A percentile compares a stretch with the other conserved stretches of the same genome.
These are phyloP conservation scores for Dinomys branickii DNA, from an alignment of 2,113 vertebrate genomes.

Conservation along the genomic window DNA sequence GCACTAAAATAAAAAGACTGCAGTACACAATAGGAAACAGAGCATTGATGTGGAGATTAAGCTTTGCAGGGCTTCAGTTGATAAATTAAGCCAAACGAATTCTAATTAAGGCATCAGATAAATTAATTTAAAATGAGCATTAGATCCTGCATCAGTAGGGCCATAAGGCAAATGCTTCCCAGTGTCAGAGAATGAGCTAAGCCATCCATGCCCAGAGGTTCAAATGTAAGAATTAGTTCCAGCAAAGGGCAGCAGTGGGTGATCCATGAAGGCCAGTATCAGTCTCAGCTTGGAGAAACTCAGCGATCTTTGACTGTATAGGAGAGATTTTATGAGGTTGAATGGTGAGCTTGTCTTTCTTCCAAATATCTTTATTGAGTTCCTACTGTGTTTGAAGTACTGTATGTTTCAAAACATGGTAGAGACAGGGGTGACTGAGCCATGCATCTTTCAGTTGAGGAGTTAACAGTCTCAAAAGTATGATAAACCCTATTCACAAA, in stretches of 20 bases:
- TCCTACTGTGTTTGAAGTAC: background rate
- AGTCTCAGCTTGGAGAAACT: background rate
- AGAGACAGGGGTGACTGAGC: background rate
- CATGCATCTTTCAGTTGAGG: slow-evolving; percentile 1
- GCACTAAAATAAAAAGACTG: background rate
- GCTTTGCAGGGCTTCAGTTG: background rate
- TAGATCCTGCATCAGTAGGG: background rate
- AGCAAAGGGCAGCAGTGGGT: background rate
- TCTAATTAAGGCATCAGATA: background rate
- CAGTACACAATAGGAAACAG: background rate
- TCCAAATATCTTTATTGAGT: slow-evolving; percentile 10
- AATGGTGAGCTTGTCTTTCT: background rate
- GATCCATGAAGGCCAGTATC: background rate
- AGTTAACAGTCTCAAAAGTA: slow-evolving; percentile 8
- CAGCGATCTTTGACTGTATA: background rate
- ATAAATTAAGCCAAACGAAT: slow-evolving; percentile 2
- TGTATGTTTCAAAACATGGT: background rate
- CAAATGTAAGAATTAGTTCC: background rate
- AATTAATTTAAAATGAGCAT: slow-evolving; percentile 13
- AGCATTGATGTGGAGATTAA: background rate
- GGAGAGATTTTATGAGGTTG: background rate
- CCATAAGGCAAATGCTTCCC: background rate
- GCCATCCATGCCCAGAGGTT: background rate
- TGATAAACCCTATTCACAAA: slow-evolving; percentile 32
- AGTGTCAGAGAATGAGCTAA: background rate